A percentile compares a stretch with the other conserved stretches of the same genome.
Evolutionary conservation across 2,113 vertebrate genomes (phyloP).

Genomic region (Microtus pennsylvanicus): DNA sequence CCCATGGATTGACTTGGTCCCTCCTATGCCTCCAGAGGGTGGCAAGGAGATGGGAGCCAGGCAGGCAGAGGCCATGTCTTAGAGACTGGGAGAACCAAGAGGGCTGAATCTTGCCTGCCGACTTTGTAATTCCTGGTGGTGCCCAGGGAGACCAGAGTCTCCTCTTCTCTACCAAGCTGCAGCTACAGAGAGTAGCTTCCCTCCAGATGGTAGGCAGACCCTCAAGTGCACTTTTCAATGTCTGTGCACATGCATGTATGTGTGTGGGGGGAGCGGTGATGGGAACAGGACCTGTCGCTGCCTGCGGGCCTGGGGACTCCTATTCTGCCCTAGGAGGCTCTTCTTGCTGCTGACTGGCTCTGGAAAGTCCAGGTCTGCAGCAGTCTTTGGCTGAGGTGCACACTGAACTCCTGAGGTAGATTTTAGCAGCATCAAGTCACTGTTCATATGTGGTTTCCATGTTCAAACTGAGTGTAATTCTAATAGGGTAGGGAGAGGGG

Average conservation of each 20-base stretch:
- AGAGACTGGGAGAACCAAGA: not conserved
- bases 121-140: not conserved
- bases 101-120: not conserved
- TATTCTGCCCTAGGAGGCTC: not conserved
- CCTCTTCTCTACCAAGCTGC: too few relatives aligned
- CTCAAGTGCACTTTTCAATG: fast-evolving
- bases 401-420: not conserved
- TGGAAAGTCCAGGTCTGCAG: not conserved
- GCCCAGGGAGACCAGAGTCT: not conserved
- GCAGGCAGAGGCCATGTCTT: not conserved
- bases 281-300: not conserved
- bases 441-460: not conserved
- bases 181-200: not conserved
- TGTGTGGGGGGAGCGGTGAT: too few relatives aligned
- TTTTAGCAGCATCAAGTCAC: not conserved
- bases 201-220: not conserved
- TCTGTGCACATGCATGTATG: fast-evolving
- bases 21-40: not conserved
- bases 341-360: not conserved
- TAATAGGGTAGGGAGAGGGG: not conserved
- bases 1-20: not conserved
- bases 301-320: not conserved
- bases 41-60: not conserved
- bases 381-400: not conserved
- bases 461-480: not conserved